Evolutionary conservation across 2,888 invertebrate species (phyloP), one percentile per base, ranked within the genome.

Genomic region (Hedya salicella): DNA sequence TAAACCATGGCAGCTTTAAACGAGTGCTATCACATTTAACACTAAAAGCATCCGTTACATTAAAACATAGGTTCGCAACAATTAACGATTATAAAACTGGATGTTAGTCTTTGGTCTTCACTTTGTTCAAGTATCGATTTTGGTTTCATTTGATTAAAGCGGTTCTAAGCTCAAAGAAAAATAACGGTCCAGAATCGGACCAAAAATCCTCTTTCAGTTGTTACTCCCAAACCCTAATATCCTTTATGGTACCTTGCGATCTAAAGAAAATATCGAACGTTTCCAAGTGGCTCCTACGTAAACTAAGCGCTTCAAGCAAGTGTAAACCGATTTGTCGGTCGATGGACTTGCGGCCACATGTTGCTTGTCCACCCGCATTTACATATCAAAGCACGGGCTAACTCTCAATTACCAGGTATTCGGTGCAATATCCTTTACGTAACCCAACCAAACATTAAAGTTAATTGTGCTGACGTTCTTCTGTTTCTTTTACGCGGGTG

Each of bases 381-480:
- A 82, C 90, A 91, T 89, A 81, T 87, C 90, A 91, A 90, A 91
- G 90, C 83, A 75, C 72, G 73, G 77, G 77, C 84, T 82, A 81
- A 80, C 81, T 82, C 85, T 80, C 86, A 85, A 89, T 89, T 87
- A 88, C 80, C 72, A 68, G 68, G 71, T 70, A 62, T 59, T 62
- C 50, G 25, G 36, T 54, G 64, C 59, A 65, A 65, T 62, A 62
- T 59, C 59, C 57, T 64, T 64, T 52, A 63, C 48, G 30, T 42
- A 14, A 32, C 56, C 56, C 63, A 65, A 59, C 52, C 36, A 65
- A 64, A 64, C 59, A 64, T 59, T 64, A 21, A 59, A 63, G 57
- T 46, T 59, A 65, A 59, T 65, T 65, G 44, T 52, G 17, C 44
- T 25, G 42, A 59, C 30, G 49, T 57, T n/a, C n/a, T 59, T 39